Conservation (phyloP, 2,113 vertebrate species). For the Corythaeola cristata region DNA sequence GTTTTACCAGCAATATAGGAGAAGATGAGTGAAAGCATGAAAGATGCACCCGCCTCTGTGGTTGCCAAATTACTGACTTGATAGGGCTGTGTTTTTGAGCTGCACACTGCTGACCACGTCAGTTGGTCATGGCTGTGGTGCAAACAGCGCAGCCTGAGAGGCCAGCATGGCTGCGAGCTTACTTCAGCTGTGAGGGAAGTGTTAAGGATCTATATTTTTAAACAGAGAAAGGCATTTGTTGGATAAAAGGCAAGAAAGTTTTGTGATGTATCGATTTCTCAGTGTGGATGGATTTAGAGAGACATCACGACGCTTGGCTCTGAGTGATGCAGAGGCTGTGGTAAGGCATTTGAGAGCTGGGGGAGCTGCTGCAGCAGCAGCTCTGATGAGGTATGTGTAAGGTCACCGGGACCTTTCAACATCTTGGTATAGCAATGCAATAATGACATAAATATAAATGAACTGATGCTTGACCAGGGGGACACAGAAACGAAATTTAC, state of each 20-base stretch:
- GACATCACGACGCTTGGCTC: not conserved
- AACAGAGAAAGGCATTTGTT: not conserved
- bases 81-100: not conserved
- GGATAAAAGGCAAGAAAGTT: not conserved
- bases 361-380: not conserved
- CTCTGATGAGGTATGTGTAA: not conserved
- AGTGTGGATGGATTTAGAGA: not conserved
- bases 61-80: not conserved
- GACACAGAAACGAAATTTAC: not conserved
- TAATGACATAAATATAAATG: not conserved
- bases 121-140: not conserved
- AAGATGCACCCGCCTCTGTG: not conserved
- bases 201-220: not conserved
- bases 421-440: not conserved
- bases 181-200: not conserved
- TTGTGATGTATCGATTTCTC: not conserved
- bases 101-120: fast-evolving
- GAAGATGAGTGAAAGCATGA: not conserved
- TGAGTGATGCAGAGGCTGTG: not conserved
- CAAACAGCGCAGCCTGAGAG: not conserved
- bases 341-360: not conserved
- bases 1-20: not conserved
- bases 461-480: not conserved
- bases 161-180: not conserved
- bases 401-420: not conserved